A percentile compares a stretch with the other conserved stretches of the same genome.
phyloP scores from a whole-genome alignment of 2,113 vertebrate species.

The human region DNA sequence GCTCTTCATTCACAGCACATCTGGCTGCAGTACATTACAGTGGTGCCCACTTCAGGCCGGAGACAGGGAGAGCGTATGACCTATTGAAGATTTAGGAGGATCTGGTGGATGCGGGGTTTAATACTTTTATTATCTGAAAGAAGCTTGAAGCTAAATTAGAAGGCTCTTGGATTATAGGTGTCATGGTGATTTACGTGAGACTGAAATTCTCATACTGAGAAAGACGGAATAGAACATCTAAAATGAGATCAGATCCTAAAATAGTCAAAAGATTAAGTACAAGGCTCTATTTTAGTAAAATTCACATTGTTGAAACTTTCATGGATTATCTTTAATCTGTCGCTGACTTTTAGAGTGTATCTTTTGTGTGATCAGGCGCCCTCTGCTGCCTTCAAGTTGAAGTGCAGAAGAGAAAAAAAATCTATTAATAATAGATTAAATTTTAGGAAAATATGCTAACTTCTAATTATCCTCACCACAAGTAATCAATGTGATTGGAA shows the following conservation, averaged over 20 bases:
- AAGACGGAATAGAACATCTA: conserved; percentile 10
- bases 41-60: background rate
- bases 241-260: conserved; percentile 55
- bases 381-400: conserved; percentile 46
- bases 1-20: background rate
- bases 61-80: background rate
- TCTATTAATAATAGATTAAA: fast-evolving
- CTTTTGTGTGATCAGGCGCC: background rate
- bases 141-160: conserved; percentile 15
- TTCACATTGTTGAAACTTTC: conserved; percentile 22
- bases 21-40: background rate
- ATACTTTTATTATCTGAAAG: background rate
- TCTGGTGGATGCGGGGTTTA: background rate
- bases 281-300: conserved; percentile 30
- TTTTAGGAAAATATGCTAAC: background rate
- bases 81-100: background rate
- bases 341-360: background rate
- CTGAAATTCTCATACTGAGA: conserved; percentile 21
- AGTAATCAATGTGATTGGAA: background rate
- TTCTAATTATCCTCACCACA: background rate
- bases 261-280: conserved; percentile 50
- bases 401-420: background rate
- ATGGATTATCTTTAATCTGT: background rate
- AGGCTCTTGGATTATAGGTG: background rate
- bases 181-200: conserved; percentile 32